Evolutionary conservation across 2,888 invertebrate species (phyloP).

Genomic region (Axea sp.): DNA sequence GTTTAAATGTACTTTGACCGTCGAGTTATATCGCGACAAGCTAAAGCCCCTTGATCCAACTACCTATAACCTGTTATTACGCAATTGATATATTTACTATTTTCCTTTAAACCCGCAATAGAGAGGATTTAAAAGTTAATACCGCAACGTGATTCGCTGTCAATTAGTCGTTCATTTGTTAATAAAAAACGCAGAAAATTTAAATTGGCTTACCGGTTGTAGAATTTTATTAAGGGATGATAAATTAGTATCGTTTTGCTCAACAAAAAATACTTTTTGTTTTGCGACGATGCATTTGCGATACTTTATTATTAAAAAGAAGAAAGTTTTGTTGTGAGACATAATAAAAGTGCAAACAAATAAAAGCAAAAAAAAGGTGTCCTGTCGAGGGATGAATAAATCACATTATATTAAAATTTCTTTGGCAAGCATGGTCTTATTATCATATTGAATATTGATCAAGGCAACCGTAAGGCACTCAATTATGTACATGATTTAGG

Average conservation of each 20-base stretch:
- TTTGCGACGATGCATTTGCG: no score
- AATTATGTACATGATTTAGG: conserved; percentile 53
- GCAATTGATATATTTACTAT: conserved; percentile 44
- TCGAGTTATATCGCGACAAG: conserved; percentile 49
- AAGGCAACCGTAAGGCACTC: conserved; percentile 27
- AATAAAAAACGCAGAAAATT: no score
- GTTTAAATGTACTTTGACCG: conserved; percentile 51
- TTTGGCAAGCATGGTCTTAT: conserved; percentile 34
- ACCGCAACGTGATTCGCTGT: conserved; percentile 23
- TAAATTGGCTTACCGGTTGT: no score
- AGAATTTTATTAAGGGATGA: neutral
- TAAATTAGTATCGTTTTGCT: neutral
- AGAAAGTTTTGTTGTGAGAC: neutral
- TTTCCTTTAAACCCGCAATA: conserved; percentile 20
- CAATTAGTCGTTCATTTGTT: conserved; percentile 8
- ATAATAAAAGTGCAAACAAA: no score
- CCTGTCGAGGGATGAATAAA: conserved; percentile 50
- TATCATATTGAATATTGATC: conserved; percentile 54
- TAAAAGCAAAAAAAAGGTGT: conserved; percentile 37
- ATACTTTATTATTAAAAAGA: conserved; percentile 26
- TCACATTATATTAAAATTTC: conserved; percentile 56
- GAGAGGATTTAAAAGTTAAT: conserved; percentile 19
- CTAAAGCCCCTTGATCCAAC: conserved; percentile 49
- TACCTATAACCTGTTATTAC: conserved; percentile 54
- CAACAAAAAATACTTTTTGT: no score